Evolutionary conservation across 2,888 invertebrate species (phyloP).

Genomic region (Sturmia bella): DNA sequence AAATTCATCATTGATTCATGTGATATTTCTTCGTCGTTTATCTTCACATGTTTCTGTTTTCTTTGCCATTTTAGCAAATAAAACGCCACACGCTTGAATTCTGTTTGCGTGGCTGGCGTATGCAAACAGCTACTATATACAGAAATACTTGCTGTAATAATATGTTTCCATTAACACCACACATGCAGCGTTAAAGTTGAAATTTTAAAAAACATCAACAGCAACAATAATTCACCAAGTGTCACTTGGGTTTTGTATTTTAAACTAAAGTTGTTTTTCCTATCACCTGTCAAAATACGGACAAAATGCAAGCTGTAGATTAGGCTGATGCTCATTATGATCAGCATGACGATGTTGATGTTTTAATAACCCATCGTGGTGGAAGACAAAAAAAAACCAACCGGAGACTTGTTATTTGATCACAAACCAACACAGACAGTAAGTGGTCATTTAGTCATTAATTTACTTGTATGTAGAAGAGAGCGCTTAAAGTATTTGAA

Average conservation of each 20-base stretch:
- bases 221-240: conserved; percentile 4
- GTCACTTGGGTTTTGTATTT: conserved; percentile 18
- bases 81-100: conserved; percentile 30
- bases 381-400: neutral
- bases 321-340: conserved; percentile 18
- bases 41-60: neutral
- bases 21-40: no score
- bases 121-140: conserved; percentile 1
- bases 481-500: no score
- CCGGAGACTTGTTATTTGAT: conserved; percentile 16
- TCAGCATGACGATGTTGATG: conserved; percentile 14
- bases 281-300: conserved; percentile 20
- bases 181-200: neutral
- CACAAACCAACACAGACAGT: neutral
- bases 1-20: no score
- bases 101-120: neutral
- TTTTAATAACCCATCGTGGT: conserved; percentile 20
- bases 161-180: conserved; percentile 46
- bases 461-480: no score
- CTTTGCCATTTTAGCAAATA: neutral
- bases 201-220: conserved; percentile 1
- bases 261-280: conserved; percentile 1
- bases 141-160: conserved; percentile 13
- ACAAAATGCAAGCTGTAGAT: neutral
- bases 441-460: conserved; percentile 24